Conservation (phyloP, 2,888 invertebrate genomes). For the Nomada lathburiana region DNA sequence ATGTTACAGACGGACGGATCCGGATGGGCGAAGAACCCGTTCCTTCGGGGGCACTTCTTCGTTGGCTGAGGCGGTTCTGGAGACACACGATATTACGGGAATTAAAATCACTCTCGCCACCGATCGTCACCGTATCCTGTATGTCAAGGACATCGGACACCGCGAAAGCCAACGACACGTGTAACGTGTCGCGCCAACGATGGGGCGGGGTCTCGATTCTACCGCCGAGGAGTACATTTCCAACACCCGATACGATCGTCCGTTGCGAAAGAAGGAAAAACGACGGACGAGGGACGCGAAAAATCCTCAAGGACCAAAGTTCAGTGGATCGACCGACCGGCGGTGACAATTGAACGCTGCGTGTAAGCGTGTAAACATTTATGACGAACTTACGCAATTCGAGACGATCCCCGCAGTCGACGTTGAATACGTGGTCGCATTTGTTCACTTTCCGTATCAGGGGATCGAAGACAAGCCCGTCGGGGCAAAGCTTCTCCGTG, state of each 20-base stretch:
- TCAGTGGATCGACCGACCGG: background rate
- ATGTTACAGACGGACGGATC: constrained; percentile 92
- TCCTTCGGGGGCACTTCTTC: constrained; percentile 91
- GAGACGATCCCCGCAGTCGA: constrained; percentile 94
- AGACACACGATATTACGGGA: constrained; percentile 23
- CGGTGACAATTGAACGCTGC: background rate
- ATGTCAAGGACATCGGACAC: constrained; percentile 57
- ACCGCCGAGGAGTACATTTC: constrained; percentile 4
- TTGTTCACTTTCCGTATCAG: constrained; percentile 94
- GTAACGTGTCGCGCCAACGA: constrained; percentile 17
- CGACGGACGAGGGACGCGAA: background rate
- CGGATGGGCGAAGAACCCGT: constrained; percentile 96
- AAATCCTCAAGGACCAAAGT: background rate
- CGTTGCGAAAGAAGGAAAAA: background rate
- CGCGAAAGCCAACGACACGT: constrained; percentile 54
- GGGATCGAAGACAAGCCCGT: constrained; percentile 95
- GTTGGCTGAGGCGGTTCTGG: constrained; percentile 91
- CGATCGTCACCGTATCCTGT: constrained; percentile 46
- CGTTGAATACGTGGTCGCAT: constrained; percentile 96
- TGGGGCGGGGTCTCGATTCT: constrained; percentile 9
- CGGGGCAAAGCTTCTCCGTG: constrained; percentile 92
- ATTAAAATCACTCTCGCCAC: constrained; percentile 37
- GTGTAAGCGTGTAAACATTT: background rate
- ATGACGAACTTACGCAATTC: constrained; percentile 92
- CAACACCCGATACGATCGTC: constrained; percentile 2